A percentile compares a stretch with the other conserved stretches of the same genome.
phyloP scores from a whole-genome alignment of 2,797 vertebrate species.

The Setipinna tenuifilis region DNA sequence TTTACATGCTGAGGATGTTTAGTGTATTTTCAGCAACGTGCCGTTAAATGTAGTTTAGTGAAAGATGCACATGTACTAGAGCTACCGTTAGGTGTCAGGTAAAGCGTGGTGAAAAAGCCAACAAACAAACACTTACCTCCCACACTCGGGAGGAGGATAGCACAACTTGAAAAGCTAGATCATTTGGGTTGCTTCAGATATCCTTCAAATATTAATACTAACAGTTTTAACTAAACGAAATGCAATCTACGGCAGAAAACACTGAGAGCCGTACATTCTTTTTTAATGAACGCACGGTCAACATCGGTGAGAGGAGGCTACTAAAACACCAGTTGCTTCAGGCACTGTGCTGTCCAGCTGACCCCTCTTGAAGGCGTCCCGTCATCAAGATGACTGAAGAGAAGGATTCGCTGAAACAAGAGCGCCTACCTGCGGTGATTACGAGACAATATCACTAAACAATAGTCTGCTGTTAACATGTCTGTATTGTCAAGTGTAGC shows the following conservation, averaged over 20 bases:
- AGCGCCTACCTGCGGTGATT: slow-evolving; percentile 64
- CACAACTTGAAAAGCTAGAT: slow-evolving; percentile 19
- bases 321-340: slow-evolving; percentile 43
- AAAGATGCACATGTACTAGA: slow-evolving; percentile 1
- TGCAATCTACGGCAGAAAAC: neutral
- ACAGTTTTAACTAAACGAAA: neutral
- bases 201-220: neutral
- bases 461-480: neutral
- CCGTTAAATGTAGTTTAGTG: neutral
- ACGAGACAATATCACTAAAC: neutral
- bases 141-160: slow-evolving; percentile 18
- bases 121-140: slow-evolving; percentile 40
- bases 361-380: slow-evolving; percentile 28
- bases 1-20: neutral
- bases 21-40: neutral
- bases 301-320: slow-evolving; percentile 14
- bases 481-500: neutral
- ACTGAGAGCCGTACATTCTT: neutral
- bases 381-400: slow-evolving; percentile 29
- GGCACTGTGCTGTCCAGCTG: neutral
- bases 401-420: slow-evolving; percentile 10
- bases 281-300: slow-evolving; percentile 7
- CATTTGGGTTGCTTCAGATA: neutral
- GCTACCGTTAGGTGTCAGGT: slow-evolving; percentile 21
- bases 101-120: slow-evolving; percentile 17